phyloP scores from a whole-genome alignment of 2,888 invertebrate genomes.

The Microctonus hyperodae region DNA sequence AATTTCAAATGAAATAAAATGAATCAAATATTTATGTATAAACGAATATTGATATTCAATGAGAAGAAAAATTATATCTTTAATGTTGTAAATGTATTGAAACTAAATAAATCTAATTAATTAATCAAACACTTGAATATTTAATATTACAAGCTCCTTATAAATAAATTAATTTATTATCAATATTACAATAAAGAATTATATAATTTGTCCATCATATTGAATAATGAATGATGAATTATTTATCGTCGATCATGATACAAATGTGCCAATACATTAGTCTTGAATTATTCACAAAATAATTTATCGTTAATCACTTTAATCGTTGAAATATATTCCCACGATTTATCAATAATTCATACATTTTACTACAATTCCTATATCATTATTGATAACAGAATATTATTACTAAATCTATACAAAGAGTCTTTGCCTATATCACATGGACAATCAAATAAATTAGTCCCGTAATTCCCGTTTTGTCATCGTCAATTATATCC shows the following conservation, averaged over 20 bases:
- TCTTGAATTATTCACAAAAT: too few species aligned
- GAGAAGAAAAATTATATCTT: conserved; percentile 6
- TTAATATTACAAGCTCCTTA: neutral
- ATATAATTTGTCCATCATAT: too few species aligned
- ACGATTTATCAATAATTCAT: too few species aligned
- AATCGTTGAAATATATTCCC: neutral
- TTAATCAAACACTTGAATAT: neutral
- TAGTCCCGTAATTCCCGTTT: neutral
- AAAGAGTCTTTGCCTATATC: conserved; percentile 27
- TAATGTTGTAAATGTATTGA: conserved; percentile 6
- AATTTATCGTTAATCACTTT: neutral
- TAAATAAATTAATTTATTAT: neutral
- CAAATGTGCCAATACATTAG: too few species aligned
- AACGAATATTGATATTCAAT: conserved; percentile 7
- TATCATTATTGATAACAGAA: too few species aligned
- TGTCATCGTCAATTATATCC: neutral
- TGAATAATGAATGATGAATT: too few species aligned
- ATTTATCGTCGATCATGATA: too few species aligned
- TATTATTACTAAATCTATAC: conserved; percentile 13
- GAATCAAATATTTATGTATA: neutral
- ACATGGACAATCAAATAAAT: conserved; percentile 25
- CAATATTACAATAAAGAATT: too few species aligned
- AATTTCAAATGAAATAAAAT: conserved; percentile 11
- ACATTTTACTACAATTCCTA: too few species aligned
- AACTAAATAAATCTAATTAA: neutral